Conservation (phyloP, 2,113 vertebrate species). For the Melanotaenia duboulayi region DNA sequence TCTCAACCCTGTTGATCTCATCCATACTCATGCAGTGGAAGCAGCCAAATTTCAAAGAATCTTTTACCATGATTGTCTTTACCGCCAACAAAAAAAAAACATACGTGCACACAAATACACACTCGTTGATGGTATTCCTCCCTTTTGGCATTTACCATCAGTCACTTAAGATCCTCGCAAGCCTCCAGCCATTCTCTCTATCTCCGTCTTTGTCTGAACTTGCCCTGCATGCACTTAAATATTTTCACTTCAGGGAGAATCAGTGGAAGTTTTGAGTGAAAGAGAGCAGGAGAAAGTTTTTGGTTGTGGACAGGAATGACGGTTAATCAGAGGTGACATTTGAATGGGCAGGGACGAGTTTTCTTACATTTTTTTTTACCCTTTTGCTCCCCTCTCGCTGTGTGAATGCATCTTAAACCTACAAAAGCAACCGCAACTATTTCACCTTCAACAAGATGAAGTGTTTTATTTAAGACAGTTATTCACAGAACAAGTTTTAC, state of each 20-base stretch:
- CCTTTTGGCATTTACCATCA: conserved; percentile 73
- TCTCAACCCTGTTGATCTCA: neutral
- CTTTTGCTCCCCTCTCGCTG: neutral
- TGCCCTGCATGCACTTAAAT: conserved; percentile 77
- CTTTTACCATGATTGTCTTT: neutral
- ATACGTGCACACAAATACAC: neutral
- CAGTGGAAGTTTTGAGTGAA: conserved; percentile 51
- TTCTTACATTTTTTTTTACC: neutral
- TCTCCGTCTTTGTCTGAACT: conserved; percentile 77
- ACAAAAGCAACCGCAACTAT: neutral
- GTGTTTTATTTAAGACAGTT: conserved; percentile 27
- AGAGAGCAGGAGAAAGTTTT: conserved; percentile 57
- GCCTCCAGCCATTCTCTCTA: conserved; percentile 73
- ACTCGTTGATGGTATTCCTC: conserved; percentile 54
- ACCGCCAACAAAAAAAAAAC: conserved; percentile 5
- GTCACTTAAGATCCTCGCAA: conserved; percentile 67
- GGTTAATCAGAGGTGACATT: conserved; percentile 48
- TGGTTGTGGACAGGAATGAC: conserved; percentile 54
- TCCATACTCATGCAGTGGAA: neutral
- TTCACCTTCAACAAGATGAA: neutral
- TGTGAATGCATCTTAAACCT: neutral
- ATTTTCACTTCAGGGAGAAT: conserved; percentile 78
- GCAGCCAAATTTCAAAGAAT: neutral
- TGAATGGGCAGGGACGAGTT: conserved; percentile 34
- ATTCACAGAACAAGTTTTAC: conserved; percentile 49